Percentiles rank a stretch among this genome's conserved stretches.
These are phyloP conservation scores for Drosophila trichaetosa DNA, from an alignment of 2,888 invertebrate genomes.

Conservation along the genomic window DNA sequence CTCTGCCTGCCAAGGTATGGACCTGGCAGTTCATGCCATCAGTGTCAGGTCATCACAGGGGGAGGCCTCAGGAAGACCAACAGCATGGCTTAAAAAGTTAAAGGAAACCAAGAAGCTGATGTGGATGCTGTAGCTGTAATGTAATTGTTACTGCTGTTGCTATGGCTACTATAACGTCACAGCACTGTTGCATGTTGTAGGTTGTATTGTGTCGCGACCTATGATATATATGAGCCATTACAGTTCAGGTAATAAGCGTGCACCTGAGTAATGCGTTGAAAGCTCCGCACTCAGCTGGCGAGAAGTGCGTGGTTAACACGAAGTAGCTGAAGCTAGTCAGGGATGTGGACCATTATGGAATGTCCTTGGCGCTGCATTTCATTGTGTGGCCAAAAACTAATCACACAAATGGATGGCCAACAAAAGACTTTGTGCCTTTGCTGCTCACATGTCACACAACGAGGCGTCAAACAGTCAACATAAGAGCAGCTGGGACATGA, in stretches of 20 bases:
- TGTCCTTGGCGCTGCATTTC: slow-evolving; percentile 58
- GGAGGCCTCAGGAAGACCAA: background rate
- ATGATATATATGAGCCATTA: slow-evolving; percentile 71
- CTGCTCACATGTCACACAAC: slow-evolving; percentile 50
- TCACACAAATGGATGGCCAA: slow-evolving; percentile 68
- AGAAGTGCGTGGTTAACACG: slow-evolving; percentile 34
- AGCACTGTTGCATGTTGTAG: background rate
- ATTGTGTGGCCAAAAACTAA: slow-evolving; percentile 66
- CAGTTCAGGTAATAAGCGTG: slow-evolving; percentile 43
- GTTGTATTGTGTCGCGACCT: slow-evolving; percentile 35
- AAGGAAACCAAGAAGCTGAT: slow-evolving; percentile 10
- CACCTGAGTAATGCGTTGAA: slow-evolving; percentile 66
- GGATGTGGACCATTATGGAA: slow-evolving; percentile 39
- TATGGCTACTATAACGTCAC: background rate
- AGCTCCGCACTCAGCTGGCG: slow-evolving; percentile 41
- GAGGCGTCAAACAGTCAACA: slow-evolving; percentile 47
- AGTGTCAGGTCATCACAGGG: slow-evolving; percentile 12
- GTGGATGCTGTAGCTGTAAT: slow-evolving; percentile 11
- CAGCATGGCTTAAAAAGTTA: slow-evolving; percentile 42
- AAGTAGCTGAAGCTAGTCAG: slow-evolving; percentile 1
- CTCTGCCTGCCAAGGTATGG: background rate
- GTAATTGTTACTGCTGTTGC: slow-evolving; percentile 8
- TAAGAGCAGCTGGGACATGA: slow-evolving; percentile 36
- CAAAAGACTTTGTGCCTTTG: slow-evolving; percentile 43
- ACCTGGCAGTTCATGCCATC: background rate